Evolutionary conservation across 2,888 invertebrate species (phyloP), one percentile per base, ranked within the genome.

Genomic region (Erannis defoliaria): DNA sequence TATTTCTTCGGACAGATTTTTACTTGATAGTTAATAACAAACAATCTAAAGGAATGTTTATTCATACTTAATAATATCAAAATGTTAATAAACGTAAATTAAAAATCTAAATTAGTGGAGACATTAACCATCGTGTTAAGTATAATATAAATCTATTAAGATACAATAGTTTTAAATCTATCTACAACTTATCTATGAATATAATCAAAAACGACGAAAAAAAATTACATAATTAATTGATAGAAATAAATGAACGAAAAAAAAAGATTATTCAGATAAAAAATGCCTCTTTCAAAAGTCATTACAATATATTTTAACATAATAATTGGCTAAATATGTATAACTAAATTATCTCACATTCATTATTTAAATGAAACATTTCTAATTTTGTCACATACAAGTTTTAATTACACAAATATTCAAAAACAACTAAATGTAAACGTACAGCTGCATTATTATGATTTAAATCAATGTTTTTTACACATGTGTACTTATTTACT

Each of bases 21-120:
- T 71, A 55, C 37, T 16, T 46, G 31, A 50, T 14, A 16, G 16
- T 45, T 45, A 49, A 19, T 49, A 51, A 29, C 45, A 48, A 51
- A 51, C 31, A 21, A 51, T 51, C 37, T 53, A 53, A 72, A 69
- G 80, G 80, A 80, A 80, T 80, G 80, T 78, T 67, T 68, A 67
- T 70, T 26, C n/a, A 43, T 29, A 45, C 14, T 16, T 21, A 21
- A 71, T 51, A 69, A 72, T 66, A 64, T 62, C 50, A 61, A 71
- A 71, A 66, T 55, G 35, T 62, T 59, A 68, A 62, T 64, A 54
- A 61, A 64, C 38, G 12, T 31, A 31, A 31, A 46, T 46, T 12
- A 46, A 31, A 29, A 14, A 29, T 33, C 38, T 61, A 71, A 72
- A 66, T 73, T 66, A 48, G 19, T 48, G 16, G 38, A 16, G 31